Percentiles rank a stretch among this genome's conserved stretches.
Evolutionary conservation across 2,888 invertebrate genomes (phyloP).

Genomic region (Lithophane socia): DNA sequence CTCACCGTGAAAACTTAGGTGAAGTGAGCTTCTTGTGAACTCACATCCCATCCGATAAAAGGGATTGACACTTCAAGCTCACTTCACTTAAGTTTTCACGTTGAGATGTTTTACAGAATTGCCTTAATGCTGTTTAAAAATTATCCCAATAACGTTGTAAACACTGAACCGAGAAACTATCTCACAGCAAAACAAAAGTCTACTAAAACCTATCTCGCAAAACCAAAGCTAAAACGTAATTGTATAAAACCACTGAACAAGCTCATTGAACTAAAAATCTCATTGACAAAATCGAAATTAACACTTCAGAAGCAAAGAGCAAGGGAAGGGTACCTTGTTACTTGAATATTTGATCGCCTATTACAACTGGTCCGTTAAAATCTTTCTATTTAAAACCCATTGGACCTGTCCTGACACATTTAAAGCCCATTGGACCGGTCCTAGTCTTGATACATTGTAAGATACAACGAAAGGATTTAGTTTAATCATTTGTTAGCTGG

Average conservation of each 20-base stretch:
- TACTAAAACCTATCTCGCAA: not conserved
- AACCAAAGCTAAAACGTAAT: slow-evolving; percentile 11
- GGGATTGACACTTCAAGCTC: too few species aligned
- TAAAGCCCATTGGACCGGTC: slow-evolving; percentile 43
- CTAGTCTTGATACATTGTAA: not conserved
- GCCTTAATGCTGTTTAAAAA: not conserved
- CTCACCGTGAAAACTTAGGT: too few species aligned
- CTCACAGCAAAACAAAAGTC: not conserved
- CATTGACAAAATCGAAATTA: slow-evolving; percentile 49
- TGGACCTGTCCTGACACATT: slow-evolving; percentile 35
- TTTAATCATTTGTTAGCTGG: slow-evolving; percentile 38
- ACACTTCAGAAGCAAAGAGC: slow-evolving; percentile 53
- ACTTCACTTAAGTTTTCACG: too few species aligned
- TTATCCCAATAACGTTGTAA: not conserved
- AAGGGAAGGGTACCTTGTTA: slow-evolving; percentile 42
- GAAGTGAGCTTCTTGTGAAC: too few species aligned
- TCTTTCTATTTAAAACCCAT: slow-evolving; percentile 56
- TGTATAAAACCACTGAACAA: slow-evolving; percentile 34
- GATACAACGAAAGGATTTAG: not conserved
- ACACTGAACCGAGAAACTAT: not conserved
- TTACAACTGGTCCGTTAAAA: slow-evolving; percentile 53
- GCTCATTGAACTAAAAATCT: slow-evolving; percentile 34
- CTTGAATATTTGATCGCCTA: slow-evolving; percentile 59
- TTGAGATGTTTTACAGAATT: too few species aligned
- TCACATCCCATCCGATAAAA: too few species aligned